phyloP scores from a whole-genome alignment of 1,140 invertebrate genomes.

The Globodera ellingtonae region DNA sequence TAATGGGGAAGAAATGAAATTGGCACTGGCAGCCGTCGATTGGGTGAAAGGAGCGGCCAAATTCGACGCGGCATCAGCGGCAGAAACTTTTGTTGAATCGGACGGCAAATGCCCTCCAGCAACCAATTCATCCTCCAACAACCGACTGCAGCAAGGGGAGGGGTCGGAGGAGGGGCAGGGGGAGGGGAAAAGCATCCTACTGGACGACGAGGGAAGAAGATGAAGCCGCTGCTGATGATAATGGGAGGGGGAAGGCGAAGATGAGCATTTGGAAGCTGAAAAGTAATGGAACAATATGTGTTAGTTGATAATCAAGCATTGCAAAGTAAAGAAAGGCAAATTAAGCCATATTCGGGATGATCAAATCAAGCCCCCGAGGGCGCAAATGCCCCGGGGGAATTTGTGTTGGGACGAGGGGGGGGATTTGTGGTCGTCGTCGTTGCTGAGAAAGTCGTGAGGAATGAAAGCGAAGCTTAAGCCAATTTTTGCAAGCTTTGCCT shows the following conservation, averaged over 20 bases:
- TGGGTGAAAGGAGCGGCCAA: background rate
- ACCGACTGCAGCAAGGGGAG: background rate
- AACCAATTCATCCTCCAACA: background rate
- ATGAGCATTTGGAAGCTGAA: background rate
- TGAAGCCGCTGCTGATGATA: background rate
- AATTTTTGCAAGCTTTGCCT: background rate
- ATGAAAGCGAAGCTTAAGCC: background rate
- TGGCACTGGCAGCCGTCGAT: background rate
- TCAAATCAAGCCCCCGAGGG: background rate
- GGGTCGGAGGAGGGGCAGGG: background rate
- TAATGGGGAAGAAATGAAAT: background rate
- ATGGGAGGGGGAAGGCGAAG: background rate
- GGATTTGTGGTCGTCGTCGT: too few species aligned
- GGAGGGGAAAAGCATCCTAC: background rate
- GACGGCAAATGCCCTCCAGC: background rate
- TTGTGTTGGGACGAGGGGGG: too few species aligned
- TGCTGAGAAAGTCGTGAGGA: background rate
- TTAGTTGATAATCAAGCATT: background rate
- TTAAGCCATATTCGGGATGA: constrained; percentile 1
- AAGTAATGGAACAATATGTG: background rate
- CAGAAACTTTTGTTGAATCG: background rate
- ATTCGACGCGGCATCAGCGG: background rate
- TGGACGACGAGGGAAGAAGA: background rate
- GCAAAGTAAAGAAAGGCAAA: background rate
- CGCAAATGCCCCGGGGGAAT: background rate